Percentiles rank a stretch among this genome's conserved stretches.
phyloP scores from a whole-genome alignment of 2,888 invertebrate species.

The Timandra comae region DNA sequence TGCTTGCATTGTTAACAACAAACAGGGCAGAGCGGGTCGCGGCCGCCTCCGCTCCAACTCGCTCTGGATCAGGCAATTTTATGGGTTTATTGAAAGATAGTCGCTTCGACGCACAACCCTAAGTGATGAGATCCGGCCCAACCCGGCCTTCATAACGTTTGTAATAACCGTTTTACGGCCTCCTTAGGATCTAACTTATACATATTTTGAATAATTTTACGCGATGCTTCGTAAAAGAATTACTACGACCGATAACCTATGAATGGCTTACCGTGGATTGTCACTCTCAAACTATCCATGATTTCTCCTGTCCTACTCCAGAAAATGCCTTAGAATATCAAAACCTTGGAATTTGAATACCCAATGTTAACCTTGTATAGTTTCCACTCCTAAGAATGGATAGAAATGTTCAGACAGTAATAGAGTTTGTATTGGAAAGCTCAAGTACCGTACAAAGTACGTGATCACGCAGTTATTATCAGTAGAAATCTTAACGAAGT shows the following conservation, averaged over 20 bases:
- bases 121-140: conserved; percentile 68
- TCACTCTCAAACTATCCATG: too few species aligned
- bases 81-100: conserved; percentile 65
- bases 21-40: conserved; percentile 26
- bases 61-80: conserved; percentile 53
- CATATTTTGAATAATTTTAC: conserved; percentile 72
- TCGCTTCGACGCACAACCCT: conserved; percentile 55
- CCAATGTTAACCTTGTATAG: too few species aligned
- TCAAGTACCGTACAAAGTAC: conserved; percentile 11
- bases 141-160: conserved; percentile 66
- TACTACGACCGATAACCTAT: conserved; percentile 40
- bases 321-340: too few species aligned
- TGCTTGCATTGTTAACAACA: conserved; percentile 53
- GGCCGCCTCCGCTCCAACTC: conserved; percentile 32
- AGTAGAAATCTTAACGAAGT: conserved; percentile 33
- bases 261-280: conserved; percentile 34
- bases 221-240: conserved; percentile 59
- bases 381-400: too few species aligned
- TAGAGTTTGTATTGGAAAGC: not conserved
- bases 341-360: too few species aligned
- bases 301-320: too few species aligned
- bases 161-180: conserved; percentile 69
- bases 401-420: too few species aligned
- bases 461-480: conserved; percentile 21
- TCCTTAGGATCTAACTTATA: conserved; percentile 70